Base-by-base conservation (phyloP, 2,797 vertebrate genomes). In the Dendrocincla tyrannina region DNA sequence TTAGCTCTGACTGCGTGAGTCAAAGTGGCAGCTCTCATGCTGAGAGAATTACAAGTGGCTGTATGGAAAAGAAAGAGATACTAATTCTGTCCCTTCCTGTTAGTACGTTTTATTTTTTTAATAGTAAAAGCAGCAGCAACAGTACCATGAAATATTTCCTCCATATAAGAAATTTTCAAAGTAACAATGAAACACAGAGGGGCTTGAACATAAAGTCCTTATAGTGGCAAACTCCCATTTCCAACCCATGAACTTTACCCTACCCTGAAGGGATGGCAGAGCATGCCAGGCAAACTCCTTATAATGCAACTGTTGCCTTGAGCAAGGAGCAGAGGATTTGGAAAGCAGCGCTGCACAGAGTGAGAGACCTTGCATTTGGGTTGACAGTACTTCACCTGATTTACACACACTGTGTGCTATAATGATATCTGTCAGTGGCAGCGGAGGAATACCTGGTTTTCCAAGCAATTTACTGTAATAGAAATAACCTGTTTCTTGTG, bases 401-500 rank as follows among this genome's bases (percentile, higher is more conserved):
- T 76, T 83, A 66, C 17, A 39, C 68, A 32, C 17, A 11, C 27
- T n/a, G 46, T 20, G 13, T 19, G 18, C 50, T 89, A 5, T 41
- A 68, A 85, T 25, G 49, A 19, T 33, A 35, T 28, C 62, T 84
- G 47, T 41, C 76, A 52, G 35, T 9, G 50, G 46, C 78, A 72
- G 24, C 13, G 33, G 62, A 95, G 67, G 41, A 89, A 85, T 92
- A 94, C 62, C 82, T 88, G 68, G 23, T 50, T 89, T 94, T 91
- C 77, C 52, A 85, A 80, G 58, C 60, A 93, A 83, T 95, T 89
- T 88, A 74, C 70, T 77, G 53, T 93, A 92, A 84, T 67, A 76
- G 63, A 81, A 82, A 87, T 90, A 86, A 92, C 91, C 87, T 93
- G 76, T 95, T 95, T 95, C 92, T 92, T 78, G 55, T 77, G 85